These are phyloP conservation scores for Zeugodacus cucurbitae DNA, from an alignment of 1,140 invertebrate genomes.

Conservation along the genomic window DNA sequence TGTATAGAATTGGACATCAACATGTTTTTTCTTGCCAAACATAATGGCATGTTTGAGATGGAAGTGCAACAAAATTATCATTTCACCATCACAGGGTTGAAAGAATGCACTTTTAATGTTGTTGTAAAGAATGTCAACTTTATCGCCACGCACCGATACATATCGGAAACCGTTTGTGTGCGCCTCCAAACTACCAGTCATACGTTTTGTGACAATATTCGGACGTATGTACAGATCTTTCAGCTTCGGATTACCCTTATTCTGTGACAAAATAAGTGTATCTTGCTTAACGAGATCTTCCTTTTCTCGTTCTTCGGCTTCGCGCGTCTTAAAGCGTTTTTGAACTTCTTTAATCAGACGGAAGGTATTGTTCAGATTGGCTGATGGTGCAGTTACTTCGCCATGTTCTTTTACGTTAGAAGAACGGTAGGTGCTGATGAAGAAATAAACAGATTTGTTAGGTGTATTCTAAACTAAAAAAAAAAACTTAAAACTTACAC, in stretches of 20 bases:
- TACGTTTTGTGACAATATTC: constrained; percentile 97
- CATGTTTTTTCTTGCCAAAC: constrained; percentile 99
- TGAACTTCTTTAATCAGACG: constrained; percentile 99
- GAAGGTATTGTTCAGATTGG: constrained; percentile 96
- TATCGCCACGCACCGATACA: constrained; percentile 97
- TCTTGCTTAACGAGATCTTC: constrained; percentile 99
- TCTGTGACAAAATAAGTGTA: constrained; percentile 92
- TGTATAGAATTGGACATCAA: constrained; percentile 99
- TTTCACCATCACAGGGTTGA: constrained; percentile 99
- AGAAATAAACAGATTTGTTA: constrained; percentile 49
- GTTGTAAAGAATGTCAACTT: constrained; percentile 99
- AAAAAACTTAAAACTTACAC: constrained; percentile 75
- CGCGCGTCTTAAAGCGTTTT: constrained; percentile 97
- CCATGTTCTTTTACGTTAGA: constrained; percentile 98
- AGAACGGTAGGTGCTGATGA: constrained; percentile 91
- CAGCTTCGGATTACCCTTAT: constrained; percentile 97
- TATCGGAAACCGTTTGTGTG: constrained; percentile 98
- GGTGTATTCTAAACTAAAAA: constrained; percentile 2
- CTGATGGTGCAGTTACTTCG: constrained; percentile 93
- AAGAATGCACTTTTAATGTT: constrained; percentile 99
- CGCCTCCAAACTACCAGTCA: constrained; percentile 94
- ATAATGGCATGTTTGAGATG: constrained; percentile 98
- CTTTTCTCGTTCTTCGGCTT: constrained; percentile 98
- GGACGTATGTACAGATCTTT: constrained; percentile 99
- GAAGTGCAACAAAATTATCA: constrained; percentile 99